Evolutionary conservation across 2,888 invertebrate species (phyloP), one percentile per base, ranked within the genome.

Genomic region (Baronia brevicornis): DNA sequence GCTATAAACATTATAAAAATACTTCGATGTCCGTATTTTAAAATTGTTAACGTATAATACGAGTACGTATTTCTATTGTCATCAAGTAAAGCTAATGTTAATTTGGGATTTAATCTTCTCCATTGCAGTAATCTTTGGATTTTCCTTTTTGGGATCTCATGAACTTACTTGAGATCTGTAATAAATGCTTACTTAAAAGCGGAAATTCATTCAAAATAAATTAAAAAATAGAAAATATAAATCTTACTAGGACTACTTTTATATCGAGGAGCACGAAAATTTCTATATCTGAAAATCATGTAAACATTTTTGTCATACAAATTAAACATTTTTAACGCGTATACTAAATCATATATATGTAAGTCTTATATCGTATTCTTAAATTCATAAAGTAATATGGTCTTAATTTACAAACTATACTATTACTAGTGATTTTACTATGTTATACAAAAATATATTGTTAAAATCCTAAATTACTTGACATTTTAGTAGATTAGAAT

Each of bases 41-140:
- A 42, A 49, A 44, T 51, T 42, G n/a, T n/a, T n/a, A n/a, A n/a
- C n/a, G n/a, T n/a, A n/a, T n/a, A n/a, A n/a, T n/a, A n/a, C n/a
- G n/a, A n/a, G n/a, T 41, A 43, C 44, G 44, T 45, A 23, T 61
- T 58, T 52, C 73, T 74, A 77, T 77, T 77, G 75, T 77, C 75
- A 66, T 61, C 44, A 31, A 54, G 63, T 74, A 74, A 77, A 77
- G 75, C 75, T 75, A 72, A 38, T 34, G 28, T 38, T 36, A 21
- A 37, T 15, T 31, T 36, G 36, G 9, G 36, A 36, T 31, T 36
- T 31, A 27, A 36, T 36, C 36, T 36, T 36, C 36, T 36, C 36
- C 31, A 36, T 31, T 31, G 31, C 36, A 36, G 36, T 47, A 56
- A 51, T 60, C 58, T 70, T 71, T 69, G 71, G 71, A 68, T 65